Evolutionary conservation across 2,113 vertebrate genomes (phyloP).

Genomic region (Erpornis zantholeuca): DNA sequence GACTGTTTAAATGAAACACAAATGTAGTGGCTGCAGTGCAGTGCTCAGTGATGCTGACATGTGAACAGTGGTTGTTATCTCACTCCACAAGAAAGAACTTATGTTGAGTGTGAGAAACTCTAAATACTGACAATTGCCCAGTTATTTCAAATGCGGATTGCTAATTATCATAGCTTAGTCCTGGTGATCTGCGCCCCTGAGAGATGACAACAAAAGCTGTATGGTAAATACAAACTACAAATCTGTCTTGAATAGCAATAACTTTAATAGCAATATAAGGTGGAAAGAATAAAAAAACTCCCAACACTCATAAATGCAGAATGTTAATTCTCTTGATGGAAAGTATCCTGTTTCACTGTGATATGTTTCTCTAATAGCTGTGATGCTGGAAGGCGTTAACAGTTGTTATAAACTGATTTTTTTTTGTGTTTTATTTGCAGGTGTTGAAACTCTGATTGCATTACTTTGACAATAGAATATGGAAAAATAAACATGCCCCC

Average conservation of each 20-base stretch:
- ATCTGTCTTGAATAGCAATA: neutral
- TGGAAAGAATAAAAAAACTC: neutral
- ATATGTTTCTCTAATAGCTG: neutral
- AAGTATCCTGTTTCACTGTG: neutral
- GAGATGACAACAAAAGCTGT: neutral
- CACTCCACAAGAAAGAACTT: neutral
- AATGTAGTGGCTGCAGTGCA: neutral
- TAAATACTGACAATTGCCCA: neutral
- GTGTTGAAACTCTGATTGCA: constrained; percentile 14
- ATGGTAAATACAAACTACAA: neutral
- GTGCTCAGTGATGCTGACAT: neutral
- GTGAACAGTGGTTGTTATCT: neutral
- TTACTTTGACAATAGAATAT: neutral
- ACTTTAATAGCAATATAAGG: neutral
- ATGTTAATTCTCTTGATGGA: neutral
- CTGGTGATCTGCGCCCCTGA: neutral
- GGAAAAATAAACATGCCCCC: neutral
- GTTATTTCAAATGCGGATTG: neutral
- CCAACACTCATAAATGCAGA: neutral
- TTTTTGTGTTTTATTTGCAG: neutral
- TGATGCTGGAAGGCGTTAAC: neutral
- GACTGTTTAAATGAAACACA: neutral
- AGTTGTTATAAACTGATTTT: neutral
- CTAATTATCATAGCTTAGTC: neutral
- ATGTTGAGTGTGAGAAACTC: neutral